Percentiles rank a stretch among this genome's conserved stretches.
Conservation (phyloP, 2,888 invertebrate genomes). For the Nematopogon swammerdamellus region DNA sequence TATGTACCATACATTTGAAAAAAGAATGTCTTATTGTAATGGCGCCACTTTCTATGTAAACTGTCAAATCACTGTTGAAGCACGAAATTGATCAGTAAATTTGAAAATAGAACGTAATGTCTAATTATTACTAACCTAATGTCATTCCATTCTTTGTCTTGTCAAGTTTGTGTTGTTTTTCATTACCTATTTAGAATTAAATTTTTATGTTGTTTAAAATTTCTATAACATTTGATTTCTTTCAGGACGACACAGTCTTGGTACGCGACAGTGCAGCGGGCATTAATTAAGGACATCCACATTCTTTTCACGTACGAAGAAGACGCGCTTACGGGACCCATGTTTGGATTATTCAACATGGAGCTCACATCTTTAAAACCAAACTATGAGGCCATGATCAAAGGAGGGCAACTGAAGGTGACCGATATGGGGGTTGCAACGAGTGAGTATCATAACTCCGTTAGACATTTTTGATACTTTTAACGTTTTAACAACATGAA, state of each 20-base stretch:
- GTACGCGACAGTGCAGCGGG: constrained; percentile 71
- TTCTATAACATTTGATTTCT: constrained; percentile 10
- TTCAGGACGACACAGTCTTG: constrained; percentile 62
- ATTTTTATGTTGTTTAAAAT: constrained; percentile 3
- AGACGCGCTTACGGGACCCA: constrained; percentile 62
- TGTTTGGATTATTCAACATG: constrained; percentile 73
- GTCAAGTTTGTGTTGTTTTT: too few relatives aligned
- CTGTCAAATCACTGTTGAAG: too few relatives aligned
- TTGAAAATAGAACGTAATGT: too few relatives aligned
- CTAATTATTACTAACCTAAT: too few relatives aligned
- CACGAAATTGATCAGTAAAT: too few relatives aligned
- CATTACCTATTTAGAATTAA: too few relatives aligned
- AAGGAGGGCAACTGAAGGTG: constrained; percentile 75
- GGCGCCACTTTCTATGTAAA: too few relatives aligned
- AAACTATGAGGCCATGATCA: constrained; percentile 87
- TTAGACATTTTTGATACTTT: background rate
- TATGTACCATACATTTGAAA: too few relatives aligned
- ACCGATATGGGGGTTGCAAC: constrained; percentile 85
- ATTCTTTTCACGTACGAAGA: constrained; percentile 75
- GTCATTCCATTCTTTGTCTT: too few relatives aligned
- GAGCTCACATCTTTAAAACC: constrained; percentile 82
- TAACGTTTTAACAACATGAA: too few relatives aligned
- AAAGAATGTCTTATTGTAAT: too few relatives aligned
- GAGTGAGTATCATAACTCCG: constrained; percentile 55
- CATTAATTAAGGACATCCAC: constrained; percentile 79